These are phyloP conservation scores for Nymphalis urticae DNA, from an alignment of 2,888 invertebrate species.

Conservation along the genomic window DNA sequence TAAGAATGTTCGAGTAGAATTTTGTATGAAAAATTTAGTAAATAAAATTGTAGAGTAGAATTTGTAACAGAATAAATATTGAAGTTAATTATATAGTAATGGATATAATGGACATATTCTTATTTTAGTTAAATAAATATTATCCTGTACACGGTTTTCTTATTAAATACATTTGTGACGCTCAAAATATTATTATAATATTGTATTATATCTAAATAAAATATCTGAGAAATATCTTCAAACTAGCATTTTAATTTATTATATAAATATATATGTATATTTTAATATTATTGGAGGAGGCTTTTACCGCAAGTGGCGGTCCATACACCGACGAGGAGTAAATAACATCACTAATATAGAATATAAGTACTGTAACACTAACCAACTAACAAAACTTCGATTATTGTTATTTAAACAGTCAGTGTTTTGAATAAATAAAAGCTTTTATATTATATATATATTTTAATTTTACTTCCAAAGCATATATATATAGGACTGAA, in stretches of 20 bases:
- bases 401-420: too few relatives aligned
- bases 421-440: too few relatives aligned
- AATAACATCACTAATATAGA: too few relatives aligned
- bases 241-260: background rate
- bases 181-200: background rate
- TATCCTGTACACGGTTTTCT: background rate
- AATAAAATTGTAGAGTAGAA: background rate
- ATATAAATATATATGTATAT: too few relatives aligned
- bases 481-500: too few relatives aligned
- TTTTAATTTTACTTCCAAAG: too few relatives aligned
- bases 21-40: slow-evolving; percentile 17
- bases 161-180: background rate
- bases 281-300: too few relatives aligned
- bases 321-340: too few relatives aligned
- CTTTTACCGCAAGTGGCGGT: too few relatives aligned
- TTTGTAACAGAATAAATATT: slow-evolving; percentile 20
- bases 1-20: slow-evolving; percentile 9
- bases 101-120: background rate
- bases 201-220: background rate
- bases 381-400: too few relatives aligned
- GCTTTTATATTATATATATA: too few relatives aligned
- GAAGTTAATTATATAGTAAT: background rate
- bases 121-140: background rate
- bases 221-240: background rate
- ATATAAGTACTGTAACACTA: too few relatives aligned